Base-by-base conservation (phyloP, 2,113 vertebrate genomes). In the Pionites leucogaster region DNA sequence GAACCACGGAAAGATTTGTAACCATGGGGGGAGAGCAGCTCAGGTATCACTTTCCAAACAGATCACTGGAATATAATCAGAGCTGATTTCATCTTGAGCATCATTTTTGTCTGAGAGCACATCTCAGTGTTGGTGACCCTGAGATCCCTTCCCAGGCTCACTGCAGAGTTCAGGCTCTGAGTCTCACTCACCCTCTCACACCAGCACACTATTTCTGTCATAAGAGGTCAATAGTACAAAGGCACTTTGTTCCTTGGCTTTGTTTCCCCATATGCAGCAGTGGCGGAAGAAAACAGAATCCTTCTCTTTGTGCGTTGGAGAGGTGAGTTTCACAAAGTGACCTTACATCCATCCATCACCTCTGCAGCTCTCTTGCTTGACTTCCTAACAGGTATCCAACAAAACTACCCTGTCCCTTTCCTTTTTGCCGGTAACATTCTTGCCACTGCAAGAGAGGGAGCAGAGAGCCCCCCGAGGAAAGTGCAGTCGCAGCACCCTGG, bases 1-100 rank as follows among this genome's bases (percentile, higher is more conserved):
- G 84, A 95, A 90, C 39, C 67, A 69, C 53, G 6, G 78, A 47
- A 76, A 91, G 95, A 77, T 94, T 90, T 94, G 90, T 88, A 93
- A 88, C 67, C 3, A 4, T 4, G 3, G 62, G 52, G 82, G 57
- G 77, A 96, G 53, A 85, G 78, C 33, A 76, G 74, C 84, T 65
- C 4, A 4, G 63, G 65, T 49, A 76, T 37, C 9, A 3, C 42
- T 76, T 89, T 91, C 86, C 91, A 70, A 65, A 77, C 41, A 17
- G 22, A 90, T 24, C 47, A 41, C 60, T 53, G 81, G 52, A 89
- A 74, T 52, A 89, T 64, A 89, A 82, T 18, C 52, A 71, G 86
- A 63, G 64, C 37, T 42, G 75, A 33, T 41, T 91, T 81, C 17
- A 10, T 22, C 39, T n/a, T 12, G 18, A 80, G 52, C 44, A 53